Evolutionary conservation across 1,140 invertebrate genomes (phyloP), one percentile per base, ranked within the genome.

Genomic region (Leptinotarsa undecemlineata): DNA sequence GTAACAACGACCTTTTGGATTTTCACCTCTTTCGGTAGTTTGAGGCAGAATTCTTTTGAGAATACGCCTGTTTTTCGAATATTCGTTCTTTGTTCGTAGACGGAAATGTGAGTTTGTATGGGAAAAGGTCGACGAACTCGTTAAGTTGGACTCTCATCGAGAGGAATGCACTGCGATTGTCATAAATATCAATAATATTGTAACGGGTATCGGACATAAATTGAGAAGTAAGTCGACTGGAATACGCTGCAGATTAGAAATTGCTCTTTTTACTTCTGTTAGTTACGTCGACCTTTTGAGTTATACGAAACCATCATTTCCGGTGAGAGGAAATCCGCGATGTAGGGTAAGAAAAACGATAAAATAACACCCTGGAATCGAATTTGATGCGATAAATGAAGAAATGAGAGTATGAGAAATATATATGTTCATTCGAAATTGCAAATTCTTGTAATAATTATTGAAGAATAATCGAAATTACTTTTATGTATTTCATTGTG

Each of bases 1-100:
- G 66, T 68, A 15, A 42, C 66, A 68, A 47, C 66, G 66, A 68
- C 66, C 66, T 68, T 68, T 57, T 17, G 51, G 51, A 15, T 57
- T 57, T 57, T 57, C n/a, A 57, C 51, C 51, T 57, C 51, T 57
- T 57, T 57, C 51, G 51, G n/a, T 57, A 57, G 51, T 57, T 57
- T 17, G 51, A 57, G 51, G 51, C 51, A 19, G 15, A 57, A 19
- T 19, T 17, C 14, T 15, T 19, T 57, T 15, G 51, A 19, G 4
- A 5, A 15, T 57, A 17, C n/a, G 15, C 15, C 3, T 57, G 15
- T 15, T 57, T 57, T 57, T 57, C 51, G 3, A 57, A 57, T 57
- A 57, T 57, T 57, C 51, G 3, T 57, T 8, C 51, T 57, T 57
- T 57, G 51, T 57, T 57, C n/a, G n/a, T 57, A 15, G 51, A 57